Evolutionary conservation across 2,797 vertebrate genomes (phyloP).

Genomic region (Chelon auratus): DNA sequence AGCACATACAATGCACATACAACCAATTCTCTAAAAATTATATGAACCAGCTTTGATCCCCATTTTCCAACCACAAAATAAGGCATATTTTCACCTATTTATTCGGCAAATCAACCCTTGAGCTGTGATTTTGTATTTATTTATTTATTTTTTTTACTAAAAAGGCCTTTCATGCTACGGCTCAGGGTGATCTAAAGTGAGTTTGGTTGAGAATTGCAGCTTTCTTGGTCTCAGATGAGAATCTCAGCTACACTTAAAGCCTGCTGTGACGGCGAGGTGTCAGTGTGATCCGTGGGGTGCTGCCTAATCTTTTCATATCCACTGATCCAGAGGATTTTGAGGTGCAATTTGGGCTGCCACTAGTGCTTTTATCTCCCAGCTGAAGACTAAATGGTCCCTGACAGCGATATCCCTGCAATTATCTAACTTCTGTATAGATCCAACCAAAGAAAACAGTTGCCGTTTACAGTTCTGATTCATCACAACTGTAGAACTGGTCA

Average conservation of each 20-base stretch:
- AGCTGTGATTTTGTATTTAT: no score
- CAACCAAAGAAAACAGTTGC: slow-evolving; percentile 5
- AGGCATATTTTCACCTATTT: no score
- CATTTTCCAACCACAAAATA: no score
- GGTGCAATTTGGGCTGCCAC: slow-evolving; percentile 14
- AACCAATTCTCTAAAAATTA: no score
- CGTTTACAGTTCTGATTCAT: no score
- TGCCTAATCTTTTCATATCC: slow-evolving; percentile 27
- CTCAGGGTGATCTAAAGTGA: slow-evolving; percentile 3
- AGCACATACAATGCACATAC: no score
- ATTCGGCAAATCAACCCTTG: no score
- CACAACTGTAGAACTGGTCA: neutral
- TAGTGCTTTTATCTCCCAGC: neutral
- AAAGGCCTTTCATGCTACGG: neutral
- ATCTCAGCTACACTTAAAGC: slow-evolving; percentile 16
- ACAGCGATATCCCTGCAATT: slow-evolving; percentile 7
- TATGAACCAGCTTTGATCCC: no score
- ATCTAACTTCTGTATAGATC: neutral
- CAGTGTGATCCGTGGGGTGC: slow-evolving; percentile 3
- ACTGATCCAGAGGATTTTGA: slow-evolving; percentile 24
- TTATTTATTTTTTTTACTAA: no score
- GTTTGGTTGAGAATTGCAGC: slow-evolving; percentile 12
- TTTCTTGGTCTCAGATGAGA: slow-evolving; percentile 17
- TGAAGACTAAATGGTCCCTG: slow-evolving; percentile 17
- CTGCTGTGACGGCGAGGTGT: neutral